Base-by-base conservation (phyloP, 1,140 invertebrate genomes). In the Leptopilina boulardi region DNA sequence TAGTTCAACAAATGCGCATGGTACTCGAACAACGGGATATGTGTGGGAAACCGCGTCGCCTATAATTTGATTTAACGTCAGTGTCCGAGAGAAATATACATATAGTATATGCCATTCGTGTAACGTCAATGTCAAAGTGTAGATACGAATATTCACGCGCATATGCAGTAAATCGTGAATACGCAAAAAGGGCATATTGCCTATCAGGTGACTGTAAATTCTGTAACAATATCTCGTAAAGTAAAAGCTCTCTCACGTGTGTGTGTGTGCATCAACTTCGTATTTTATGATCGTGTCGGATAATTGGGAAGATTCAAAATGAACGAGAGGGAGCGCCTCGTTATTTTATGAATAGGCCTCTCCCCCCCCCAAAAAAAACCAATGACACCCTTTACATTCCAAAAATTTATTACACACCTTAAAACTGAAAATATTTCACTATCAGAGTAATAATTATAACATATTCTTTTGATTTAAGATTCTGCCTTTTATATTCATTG, bases 171-270 rank as follows among this genome's bases (percentile, higher is more conserved):
- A 72, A 79, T 71, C 73, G 56, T 73, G 79, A 54, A 73, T 73
- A 74, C 47, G 71, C 51, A 51, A 23, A 42, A 42, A 15, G 19
- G n/a, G 2, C 72, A 54, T 54, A 77, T 72, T 77, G 66, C 74
- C 72, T 70, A 79, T 81, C 70, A 30, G 71, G 59, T 73, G 21
- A 44, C 71, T 75, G 51, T 77, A 77, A 77, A 80, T 80, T 80
- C 54, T 66, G 72, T 41, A 54, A 73, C 72, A 75, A 44, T 56
- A n/a, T 73, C 44, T 77, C 75, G 75, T 81, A 80, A 75, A 80
- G 79, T 73, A 73, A 73, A 80, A 75, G 66, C 73, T 21, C 54
- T 21, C 54, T 26, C 56, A n/a, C n/a, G n/a, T n/a, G n/a, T n/a
- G n/a, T n/a, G n/a, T n/a, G 56, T 6, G 56, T 23, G 10, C 56